These are phyloP conservation scores for Limanda limanda DNA, from an alignment of 2,113 vertebrate species.

Conservation along the genomic window DNA sequence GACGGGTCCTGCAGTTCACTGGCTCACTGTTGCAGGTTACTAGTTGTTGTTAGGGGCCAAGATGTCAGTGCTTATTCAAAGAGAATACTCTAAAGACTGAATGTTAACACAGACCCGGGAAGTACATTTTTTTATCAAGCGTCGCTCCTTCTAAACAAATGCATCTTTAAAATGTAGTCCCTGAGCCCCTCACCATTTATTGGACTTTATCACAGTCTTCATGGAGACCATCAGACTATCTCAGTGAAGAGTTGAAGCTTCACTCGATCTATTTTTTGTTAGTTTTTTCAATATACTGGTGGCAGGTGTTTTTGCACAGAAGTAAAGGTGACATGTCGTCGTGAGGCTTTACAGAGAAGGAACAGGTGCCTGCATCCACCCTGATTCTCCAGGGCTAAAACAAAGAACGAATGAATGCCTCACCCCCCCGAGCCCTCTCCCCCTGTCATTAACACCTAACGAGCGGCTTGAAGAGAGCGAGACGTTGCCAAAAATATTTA, in stretches of 20 bases:
- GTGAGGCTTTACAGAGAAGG: neutral
- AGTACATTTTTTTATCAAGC: neutral
- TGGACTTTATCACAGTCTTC: neutral
- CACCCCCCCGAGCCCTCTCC: neutral
- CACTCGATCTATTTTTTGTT: neutral
- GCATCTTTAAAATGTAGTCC: neutral
- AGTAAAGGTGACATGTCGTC: neutral
- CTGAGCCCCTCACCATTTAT: neutral
- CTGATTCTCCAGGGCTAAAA: conserved; percentile 37
- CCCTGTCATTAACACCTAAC: neutral
- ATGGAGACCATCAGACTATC: neutral
- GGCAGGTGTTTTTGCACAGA: conserved; percentile 21
- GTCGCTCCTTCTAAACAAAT: neutral
- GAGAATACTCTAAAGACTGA: neutral
- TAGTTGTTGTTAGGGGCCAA: neutral
- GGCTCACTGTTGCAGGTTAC: neutral
- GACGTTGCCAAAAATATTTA: neutral
- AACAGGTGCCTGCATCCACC: conserved; percentile 2
- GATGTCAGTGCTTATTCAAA: neutral
- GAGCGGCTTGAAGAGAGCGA: conserved; percentile 6
- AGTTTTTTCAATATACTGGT: neutral
- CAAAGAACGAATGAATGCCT: neutral
- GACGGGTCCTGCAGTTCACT: neutral
- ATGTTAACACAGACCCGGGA: neutral
- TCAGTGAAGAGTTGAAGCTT: neutral